Evolutionary conservation across 2,797 vertebrate genomes (phyloP), one percentile per base, ranked within the genome.

Genomic region (Etheostoma nigrum): DNA sequence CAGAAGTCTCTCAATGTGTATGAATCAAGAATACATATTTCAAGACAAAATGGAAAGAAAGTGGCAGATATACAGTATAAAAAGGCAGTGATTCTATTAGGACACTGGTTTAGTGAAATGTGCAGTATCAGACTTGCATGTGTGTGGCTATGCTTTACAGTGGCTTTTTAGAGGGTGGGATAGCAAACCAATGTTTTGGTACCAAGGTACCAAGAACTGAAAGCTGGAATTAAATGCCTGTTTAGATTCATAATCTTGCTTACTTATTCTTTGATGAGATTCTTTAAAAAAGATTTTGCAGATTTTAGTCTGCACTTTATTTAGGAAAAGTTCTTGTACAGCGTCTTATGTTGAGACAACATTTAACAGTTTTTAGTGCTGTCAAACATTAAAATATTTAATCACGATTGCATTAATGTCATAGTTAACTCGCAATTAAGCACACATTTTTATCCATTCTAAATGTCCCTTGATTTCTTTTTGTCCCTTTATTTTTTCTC

Each of bases 161-260:
- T 18, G 8, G 23, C 5, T 25, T 25, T 11, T 59, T 12, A 40
- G 16, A 21, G 33, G 54, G 19, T 8, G 7, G 42, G 40, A 68
- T 2, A 57, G 21, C 14, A 57, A 53, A n/a, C 54, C 0, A n/a
- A 11, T 21, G 19, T 36, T 16, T 36, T 23, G 19, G 30, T 21
- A 23, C 49, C 1, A n/a, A 11, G 11, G 33, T 18, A 36, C 0
- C 1, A 14, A 52, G 14, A 40, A 3, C n/a, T 4, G 5, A 23
- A 36, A 52, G n/a, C 27, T 48, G 54, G 44, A 33, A 36, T 23
- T 3, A 33, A 58, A 66, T 7, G 1, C 3, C 25, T 33, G 6
- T 36, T 58, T 18, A 3, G 59, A 44, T 45, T 61, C 14, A 44
- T 57, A 40, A 7, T 45, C 19, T 1, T 1, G 7, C 14, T 60